Evolutionary conservation across 2,888 invertebrate genomes (phyloP).

Genomic region (Amblyjoppa fuscipennis): DNA sequence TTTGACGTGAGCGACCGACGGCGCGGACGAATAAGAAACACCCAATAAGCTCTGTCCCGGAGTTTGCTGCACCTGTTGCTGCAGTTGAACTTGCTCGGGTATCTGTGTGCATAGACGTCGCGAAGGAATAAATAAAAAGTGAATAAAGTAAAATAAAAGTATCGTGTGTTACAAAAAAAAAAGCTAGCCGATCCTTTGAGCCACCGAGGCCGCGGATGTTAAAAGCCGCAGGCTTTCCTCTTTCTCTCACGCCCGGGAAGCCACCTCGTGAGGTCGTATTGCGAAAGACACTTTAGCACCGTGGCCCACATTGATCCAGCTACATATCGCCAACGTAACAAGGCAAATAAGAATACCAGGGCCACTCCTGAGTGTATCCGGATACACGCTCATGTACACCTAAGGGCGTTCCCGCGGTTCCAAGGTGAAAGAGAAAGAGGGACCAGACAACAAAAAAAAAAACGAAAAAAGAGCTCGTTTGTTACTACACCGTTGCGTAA

Average conservation of each 20-base stretch:
- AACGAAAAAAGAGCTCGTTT: not conserved
- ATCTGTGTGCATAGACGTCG: constrained; percentile 60
- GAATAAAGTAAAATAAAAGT: not conserved
- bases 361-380: constrained; percentile 26
- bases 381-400: not conserved
- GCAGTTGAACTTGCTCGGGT: constrained; percentile 73
- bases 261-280: constrained; percentile 51
- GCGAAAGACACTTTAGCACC: constrained; percentile 42
- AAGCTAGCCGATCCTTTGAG: constrained; percentile 3
- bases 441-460: not conserved
- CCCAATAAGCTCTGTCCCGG: constrained; percentile 79
- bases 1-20: constrained; percentile 86
- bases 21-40: constrained; percentile 85
- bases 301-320: constrained; percentile 45
- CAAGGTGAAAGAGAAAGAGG: constrained; percentile 5
- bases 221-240: constrained; percentile 26
- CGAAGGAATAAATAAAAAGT: constrained; percentile 44
- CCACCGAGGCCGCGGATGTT: constrained; percentile 23
- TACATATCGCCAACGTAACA: constrained; percentile 25
- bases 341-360: constrained; percentile 12
- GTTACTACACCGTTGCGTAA: constrained; percentile 8
- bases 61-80: constrained; percentile 70
- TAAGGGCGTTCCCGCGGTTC: constrained; percentile 6
- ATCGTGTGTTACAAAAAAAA: not conserved
- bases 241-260: constrained; percentile 14